phyloP scores from a whole-genome alignment of 1,140 invertebrate genomes.

The Brachionus calyciflorus region DNA sequence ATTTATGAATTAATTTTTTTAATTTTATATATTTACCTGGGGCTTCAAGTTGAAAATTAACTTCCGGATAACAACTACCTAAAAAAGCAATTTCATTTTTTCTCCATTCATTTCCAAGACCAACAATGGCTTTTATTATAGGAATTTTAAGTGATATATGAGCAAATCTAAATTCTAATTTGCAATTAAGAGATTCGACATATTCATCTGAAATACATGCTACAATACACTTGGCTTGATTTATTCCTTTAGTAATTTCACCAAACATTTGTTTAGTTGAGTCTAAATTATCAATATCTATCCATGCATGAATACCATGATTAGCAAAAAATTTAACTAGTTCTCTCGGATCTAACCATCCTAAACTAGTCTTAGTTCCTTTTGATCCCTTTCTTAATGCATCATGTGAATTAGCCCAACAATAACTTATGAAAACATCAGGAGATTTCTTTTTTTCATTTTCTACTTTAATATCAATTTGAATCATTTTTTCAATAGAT shows the following conservation, averaged over 20 bases:
- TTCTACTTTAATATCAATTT: background rate
- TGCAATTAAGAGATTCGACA: constrained; percentile 53
- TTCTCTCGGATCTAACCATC: constrained; percentile 54
- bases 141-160: constrained; percentile 9
- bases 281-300: constrained; percentile 50
- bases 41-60: constrained; percentile 54
- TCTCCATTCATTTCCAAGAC: constrained; percentile 44
- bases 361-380: constrained; percentile 4
- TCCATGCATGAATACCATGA: constrained; percentile 54
- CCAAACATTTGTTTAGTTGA: background rate
- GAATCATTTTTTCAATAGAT: constrained; percentile 46
- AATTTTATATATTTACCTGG: background rate
- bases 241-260: background rate
- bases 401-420: constrained; percentile 55
- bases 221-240: constrained; percentile 42
- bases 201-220: constrained; percentile 49
- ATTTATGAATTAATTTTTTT: background rate
- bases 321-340: constrained; percentile 53
- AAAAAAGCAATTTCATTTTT: constrained; percentile 53
- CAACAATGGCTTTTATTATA: background rate
- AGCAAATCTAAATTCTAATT: constrained; percentile 20
- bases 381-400: constrained; percentile 52
- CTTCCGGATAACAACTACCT: constrained; percentile 52
- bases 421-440: constrained; percentile 56
- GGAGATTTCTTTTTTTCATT: constrained; percentile 39